phyloP scores from a whole-genome alignment of 23 tunicate species.

The Trididemnum miniatum region DNA sequence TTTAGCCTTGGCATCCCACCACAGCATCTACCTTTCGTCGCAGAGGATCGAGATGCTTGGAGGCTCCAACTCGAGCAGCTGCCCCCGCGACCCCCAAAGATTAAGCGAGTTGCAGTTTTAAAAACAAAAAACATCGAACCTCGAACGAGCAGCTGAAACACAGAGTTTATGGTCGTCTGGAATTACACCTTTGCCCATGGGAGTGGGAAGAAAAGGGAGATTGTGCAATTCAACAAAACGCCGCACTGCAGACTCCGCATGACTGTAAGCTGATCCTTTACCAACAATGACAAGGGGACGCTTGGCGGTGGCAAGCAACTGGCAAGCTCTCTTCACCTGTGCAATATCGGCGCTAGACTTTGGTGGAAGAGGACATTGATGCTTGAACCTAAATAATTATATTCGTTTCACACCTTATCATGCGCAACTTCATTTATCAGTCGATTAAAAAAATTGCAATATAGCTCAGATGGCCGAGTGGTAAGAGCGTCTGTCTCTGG shows the following conservation, averaged over 20 bases:
- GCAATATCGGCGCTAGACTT: slow-evolving; percentile 32
- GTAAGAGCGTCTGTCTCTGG: no score
- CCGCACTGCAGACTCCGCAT: slow-evolving; percentile 40
- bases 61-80: no score
- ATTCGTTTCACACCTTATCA: background rate
- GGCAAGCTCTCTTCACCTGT: slow-evolving; percentile 43
- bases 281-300: slow-evolving; percentile 83
- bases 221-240: slow-evolving; percentile 64
- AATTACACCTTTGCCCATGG: slow-evolving; percentile 95
- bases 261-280: slow-evolving; percentile 78
- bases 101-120: no score
- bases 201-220: slow-evolving; percentile 90
- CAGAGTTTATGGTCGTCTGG: slow-evolving; percentile 77
- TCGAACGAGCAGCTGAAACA: slow-evolving; percentile 88
- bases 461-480: no score
- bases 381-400: slow-evolving; percentile 22
- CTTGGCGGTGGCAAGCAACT: slow-evolving; percentile 46
- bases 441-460: no score
- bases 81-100: no score
- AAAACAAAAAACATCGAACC: slow-evolving; percentile 35
- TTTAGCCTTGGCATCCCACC: no score
- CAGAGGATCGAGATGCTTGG: no score
- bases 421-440: no score
- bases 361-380: slow-evolving; percentile 57
- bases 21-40: no score